Base-by-base conservation (phyloP, 1,140 invertebrate genomes). In the Homarus americanus region DNA sequence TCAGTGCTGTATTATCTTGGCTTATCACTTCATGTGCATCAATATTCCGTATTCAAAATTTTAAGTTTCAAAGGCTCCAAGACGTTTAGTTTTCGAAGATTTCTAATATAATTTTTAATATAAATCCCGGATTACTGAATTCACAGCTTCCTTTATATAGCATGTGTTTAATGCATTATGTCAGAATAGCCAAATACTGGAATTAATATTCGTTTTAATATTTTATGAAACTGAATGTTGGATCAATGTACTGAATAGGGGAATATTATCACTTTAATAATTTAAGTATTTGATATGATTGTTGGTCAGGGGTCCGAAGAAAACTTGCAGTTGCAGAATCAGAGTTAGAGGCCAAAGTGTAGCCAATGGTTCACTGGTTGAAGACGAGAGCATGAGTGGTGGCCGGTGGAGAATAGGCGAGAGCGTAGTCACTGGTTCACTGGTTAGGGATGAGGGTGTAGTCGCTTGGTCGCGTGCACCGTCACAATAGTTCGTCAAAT, bases 401-500 rank as follows among this genome's bases (percentile, higher is more conserved):
- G 28, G n/a, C 63, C n/a, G 7, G 63, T 69, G 5, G n/a, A 32
- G n/a, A 32, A 32, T 4, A 69, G 63, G 28, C 32, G n/a, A 69
- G 63, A 69, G n/a, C 20, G 58, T 24, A 69, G 63, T 32, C 63
- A 28, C 63, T 69, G 63, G 79, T 72, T 91, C 78, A 91, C 84
- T 91, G 85, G 79, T 92, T 92, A 44, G 91, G 91, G 41, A 92
- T 92, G 78, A 88, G 91, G 38, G 85, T 87, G 86, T 92, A 92
- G 75, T 92, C 91, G 38, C 79, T 84, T 44, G 91, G 63, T 84
- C 91, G 85, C 69, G 90, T 88, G 87, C 91, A 92, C 90, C 91
- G 92, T 93, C 92, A 93, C 92, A 93, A 93, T 20, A 93, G 90
- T 87, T 93, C 91, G 83, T 93, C 92, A 87, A 93, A 93, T 83